Evolutionary conservation across 1,140 invertebrate genomes (phyloP), one percentile per base, ranked within the genome.

Genomic region (Chymomyza costata): DNA sequence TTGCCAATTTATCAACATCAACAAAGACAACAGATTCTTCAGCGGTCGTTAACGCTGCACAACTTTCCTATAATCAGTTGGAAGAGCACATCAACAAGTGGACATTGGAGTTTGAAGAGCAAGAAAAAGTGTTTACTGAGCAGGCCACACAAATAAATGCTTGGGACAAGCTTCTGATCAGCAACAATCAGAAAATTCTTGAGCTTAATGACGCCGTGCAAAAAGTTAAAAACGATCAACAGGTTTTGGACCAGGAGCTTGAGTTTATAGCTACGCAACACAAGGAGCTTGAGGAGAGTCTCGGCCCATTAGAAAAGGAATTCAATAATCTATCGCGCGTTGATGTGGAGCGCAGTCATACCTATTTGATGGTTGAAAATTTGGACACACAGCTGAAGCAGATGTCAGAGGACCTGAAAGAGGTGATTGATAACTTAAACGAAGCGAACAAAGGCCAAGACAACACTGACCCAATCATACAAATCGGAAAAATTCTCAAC

Each of bases 1-100:
- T 71, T n/a, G 59, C 76, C n/a, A 78, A 67, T 16, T 40, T 69
- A 1, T 56, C 65, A 14, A 71, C 80, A 3, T 68, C 74, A 0
- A 78, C 74, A 2, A 84, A 84, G 18, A 80, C 63, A 0, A 84
- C 65, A 10, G 83, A 81, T 34, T 84, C 71, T 2, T 11, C 70
- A 3, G 48, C 58, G 3, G 37, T 66, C 1, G 62, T 44, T 8
- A 71, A 64, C 18, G 62, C 70, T 3, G 47, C 67, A 1, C 81
- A 84, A 13, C 10, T 98, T 71, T 95, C 91, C 11, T 98, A 96
- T 80, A 90, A 91, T 15, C 94, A 97, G 80, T 84, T 98, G 14
- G 95, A 98, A 86, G 96, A 98, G 71, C 90, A 91, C 1, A 96
- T 98, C 37, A 98, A 98, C 82, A 98, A 98, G 85, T 99, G 96